Base-by-base conservation (phyloP, 1,140 invertebrate species). In the Maniola jurtina region DNA sequence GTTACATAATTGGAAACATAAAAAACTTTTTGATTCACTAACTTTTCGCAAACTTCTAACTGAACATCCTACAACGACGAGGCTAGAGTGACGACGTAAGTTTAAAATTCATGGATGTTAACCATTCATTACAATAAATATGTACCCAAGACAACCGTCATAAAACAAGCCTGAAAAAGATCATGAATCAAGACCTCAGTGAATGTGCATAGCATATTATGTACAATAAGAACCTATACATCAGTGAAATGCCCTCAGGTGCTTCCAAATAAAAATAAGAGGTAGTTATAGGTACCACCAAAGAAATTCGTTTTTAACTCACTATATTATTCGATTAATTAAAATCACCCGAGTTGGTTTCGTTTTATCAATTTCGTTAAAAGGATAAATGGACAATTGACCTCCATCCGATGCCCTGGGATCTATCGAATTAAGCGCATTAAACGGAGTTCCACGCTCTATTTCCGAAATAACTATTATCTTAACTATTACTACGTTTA, bases 281-380 rank as follows among this genome's bases (percentile, higher is more conserved):
- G 35, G 48, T 63, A 25, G 47, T 34, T 66, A 34, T 57, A 57
- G 15, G 48, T 59, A 25, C 57, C 45, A n/a, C 34, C 54, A 65
- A 74, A 64, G 42, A 76, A 84, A 84, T 83, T 73, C 68, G 72
- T 86, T 86, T 84, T 88, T 81, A 88, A 86, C 77, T 75, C 64
- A 79, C 66, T 77, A 78, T 80, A 80, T 82, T 87, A 80, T 82
- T 87, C 59, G 72, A 87, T 86, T 83, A 89, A 89, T 89, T 89
- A 88, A 89, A 88, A 82, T 80, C 81, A 80, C 76, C 80, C 80
- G 76, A 82, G 79, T 83, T 83, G 71, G 85, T 82, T 87, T 75
- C 85, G 82, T 89, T 89, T 88, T 89, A 89, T 89, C 87, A 89
- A 89, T 89, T 89, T 81, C 76, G 84, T 88, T 90, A 90, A 90